Base-by-base conservation (phyloP, 2,888 invertebrate species). In the Andrena hattorfiana region DNA sequence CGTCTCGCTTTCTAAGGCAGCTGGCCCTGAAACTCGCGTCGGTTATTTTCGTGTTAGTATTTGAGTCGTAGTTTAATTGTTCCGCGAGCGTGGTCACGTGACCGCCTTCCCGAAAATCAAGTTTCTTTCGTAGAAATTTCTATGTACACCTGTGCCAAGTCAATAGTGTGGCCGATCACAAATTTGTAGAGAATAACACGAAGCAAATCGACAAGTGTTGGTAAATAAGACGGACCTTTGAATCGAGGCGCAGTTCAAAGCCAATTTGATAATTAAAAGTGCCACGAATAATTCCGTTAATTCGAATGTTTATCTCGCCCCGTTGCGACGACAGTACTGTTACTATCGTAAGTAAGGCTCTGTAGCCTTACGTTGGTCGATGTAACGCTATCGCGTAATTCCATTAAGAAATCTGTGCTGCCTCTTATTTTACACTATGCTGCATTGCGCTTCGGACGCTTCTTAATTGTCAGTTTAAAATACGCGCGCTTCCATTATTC, bases 1-100 rank as follows among this genome's bases (percentile, higher is more conserved):
- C 71, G 54, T 20, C 63, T 73, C 49, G 63, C 64, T 82, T 83
- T 75, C 72, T 71, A 78, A 42, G 75, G 74, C 67, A 56, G 48
- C 28, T 78, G 83, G 75, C 83, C 69, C 75, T 84, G 84, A 83
- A 78, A 64, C 56, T 56, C 68, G 54, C 60, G 72, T 75, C 69
- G 83, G 60, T 49, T 83, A 72, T 74, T 78, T 83, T 69, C 83
- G 78, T 77, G 5, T 23, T 56, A 32, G 23, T n/a, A n/a, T n/a
- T 26, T 8, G 23, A 82, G 56, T 56, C 71, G 26, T 69, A 28
- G 26, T 69, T 63, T 66, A 23, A 64, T 62, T 69, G 64, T 54
- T 56, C 51, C 23, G 32, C 5, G 6, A 13, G 6, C 8, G 16
- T 35, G 23, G 30, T 35, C 51, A 67, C 54, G 62, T 56, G 60